Evolutionary conservation across 2,888 invertebrate species (phyloP).

Genomic region (Ichneumoninae sp.): DNA sequence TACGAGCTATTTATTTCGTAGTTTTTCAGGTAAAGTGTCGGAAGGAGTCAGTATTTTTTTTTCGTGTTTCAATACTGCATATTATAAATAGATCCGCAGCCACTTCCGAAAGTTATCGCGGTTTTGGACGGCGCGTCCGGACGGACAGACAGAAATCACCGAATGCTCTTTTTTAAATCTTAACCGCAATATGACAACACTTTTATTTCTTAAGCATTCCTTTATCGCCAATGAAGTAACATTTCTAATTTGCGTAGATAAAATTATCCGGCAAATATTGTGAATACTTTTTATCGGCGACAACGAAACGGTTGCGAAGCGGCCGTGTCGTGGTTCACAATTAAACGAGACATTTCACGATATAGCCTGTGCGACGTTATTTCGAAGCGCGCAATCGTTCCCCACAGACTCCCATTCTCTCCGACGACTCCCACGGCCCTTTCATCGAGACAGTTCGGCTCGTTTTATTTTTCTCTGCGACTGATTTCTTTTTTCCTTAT

Average conservation of each 20-base stretch:
- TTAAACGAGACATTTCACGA: constrained; percentile 38
- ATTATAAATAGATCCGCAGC: neutral
- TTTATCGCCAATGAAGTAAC: neutral
- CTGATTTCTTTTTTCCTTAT: constrained; percentile 24
- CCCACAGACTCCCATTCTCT: constrained; percentile 59
- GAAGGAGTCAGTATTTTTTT: neutral
- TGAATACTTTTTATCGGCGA: constrained; percentile 21
- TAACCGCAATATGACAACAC: too few relatives aligned
- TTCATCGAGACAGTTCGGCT: constrained; percentile 37
- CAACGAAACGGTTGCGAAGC: constrained; percentile 6
- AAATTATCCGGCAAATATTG: constrained; percentile 31
- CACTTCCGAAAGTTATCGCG: neutral
- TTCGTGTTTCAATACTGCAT: neutral
- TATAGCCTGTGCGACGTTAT: constrained; percentile 1
- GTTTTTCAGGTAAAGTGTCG: neutral
- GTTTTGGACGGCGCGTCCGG: neutral
- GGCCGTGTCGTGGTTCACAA: constrained; percentile 37
- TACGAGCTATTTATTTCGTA: neutral
- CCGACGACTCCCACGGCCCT: constrained; percentile 26
- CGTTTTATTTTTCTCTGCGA: constrained; percentile 1
- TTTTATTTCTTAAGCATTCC: neutral
- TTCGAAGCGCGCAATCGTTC: constrained; percentile 58
- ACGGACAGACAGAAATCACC: neutral
- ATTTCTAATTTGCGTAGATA: neutral
- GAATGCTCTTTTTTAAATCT: neutral